These are phyloP conservation scores for Cephus runcator DNA, from an alignment of 2,888 invertebrate genomes.

Conservation along the genomic window DNA sequence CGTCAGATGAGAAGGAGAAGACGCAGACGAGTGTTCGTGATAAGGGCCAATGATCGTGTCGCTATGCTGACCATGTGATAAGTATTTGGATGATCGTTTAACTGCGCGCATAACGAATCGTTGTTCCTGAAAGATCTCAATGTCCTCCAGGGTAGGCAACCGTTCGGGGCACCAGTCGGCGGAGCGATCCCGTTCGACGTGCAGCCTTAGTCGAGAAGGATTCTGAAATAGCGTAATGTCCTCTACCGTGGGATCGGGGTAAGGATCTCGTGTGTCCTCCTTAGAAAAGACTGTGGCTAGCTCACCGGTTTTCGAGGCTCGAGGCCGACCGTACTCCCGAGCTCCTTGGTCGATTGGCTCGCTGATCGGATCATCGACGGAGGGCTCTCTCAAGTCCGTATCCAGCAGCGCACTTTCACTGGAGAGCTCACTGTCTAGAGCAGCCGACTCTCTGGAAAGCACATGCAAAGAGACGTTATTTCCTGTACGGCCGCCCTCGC, in stretches of 20 bases:
- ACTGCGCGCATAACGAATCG: conserved; percentile 15
- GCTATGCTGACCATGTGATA: too few species aligned
- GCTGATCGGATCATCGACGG: conserved; percentile 1
- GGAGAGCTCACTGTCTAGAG: conserved; percentile 9
- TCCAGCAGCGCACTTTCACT: neutral
- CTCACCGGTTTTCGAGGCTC: neutral
- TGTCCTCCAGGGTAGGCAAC: conserved; percentile 12
- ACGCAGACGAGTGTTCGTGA: too few species aligned
- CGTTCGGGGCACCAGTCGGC: neutral
- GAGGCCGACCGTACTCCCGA: neutral
- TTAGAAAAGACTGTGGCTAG: too few species aligned
- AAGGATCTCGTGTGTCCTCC: too few species aligned
- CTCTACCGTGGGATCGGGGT: too few species aligned
- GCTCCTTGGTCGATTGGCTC: neutral
- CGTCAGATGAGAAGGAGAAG: too few species aligned
- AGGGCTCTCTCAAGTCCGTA: neutral
- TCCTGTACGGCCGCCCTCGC: neutral
- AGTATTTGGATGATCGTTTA: neutral
- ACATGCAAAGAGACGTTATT: conserved; percentile 17
- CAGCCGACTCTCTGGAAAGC: conserved; percentile 17
- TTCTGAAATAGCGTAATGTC: too few species aligned
- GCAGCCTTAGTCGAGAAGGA: too few species aligned
- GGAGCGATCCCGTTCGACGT: too few species aligned
- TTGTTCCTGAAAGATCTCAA: conserved; percentile 17
- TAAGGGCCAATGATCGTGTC: too few species aligned